Evolutionary conservation across 1,140 invertebrate species (phyloP), one percentile per base, ranked within the genome.

Genomic region (Cotesia typhae): DNA sequence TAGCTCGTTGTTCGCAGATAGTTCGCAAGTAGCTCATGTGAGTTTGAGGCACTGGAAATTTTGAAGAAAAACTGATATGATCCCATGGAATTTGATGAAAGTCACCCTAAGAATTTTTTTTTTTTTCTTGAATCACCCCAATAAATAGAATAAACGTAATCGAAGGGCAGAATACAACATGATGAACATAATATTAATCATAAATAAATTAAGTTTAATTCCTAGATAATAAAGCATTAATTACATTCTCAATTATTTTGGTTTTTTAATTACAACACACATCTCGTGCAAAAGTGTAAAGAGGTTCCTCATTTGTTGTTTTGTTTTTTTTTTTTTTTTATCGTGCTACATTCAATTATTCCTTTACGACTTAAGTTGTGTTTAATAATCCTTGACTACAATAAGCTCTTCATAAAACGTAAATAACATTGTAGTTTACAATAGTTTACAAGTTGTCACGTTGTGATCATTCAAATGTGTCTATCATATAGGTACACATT

Each of bases 371-470:
- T 85, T 82, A 84, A 82, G 79, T 81, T 79, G 79, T 82, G 80
- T 84, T 87, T 85, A 85, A 85, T 87, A 84, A 83, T 85, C 81
- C 82, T 86, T 81, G 79, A 84, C 85, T 87, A 87, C 85, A 87
- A 83, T 87, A 87, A 87, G 85, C 85, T 87, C 85, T 87, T 87
- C 82, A 80, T 87, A 86, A 86, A 86, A 87, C 85, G 83, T 87
- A 86, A 76, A 82, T 87, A 86, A 87, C 85, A 87, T 87, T 81
- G 84, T 87, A 87, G 85, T 86, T 87, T 87, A 87, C 84, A 87
- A 78, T 87, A 84, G 83, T 86, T 86, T 86, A 86, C 85, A 86
- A 84, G 82, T 81, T 79, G 82, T 81, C 79, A 78, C 79, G 81
- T 77, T 77, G 79, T 78, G 77, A 79, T 74, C 66, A 67, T 82